phyloP scores from a whole-genome alignment of 2,888 invertebrate species.

The Cheiracanthium punctorium region DNA sequence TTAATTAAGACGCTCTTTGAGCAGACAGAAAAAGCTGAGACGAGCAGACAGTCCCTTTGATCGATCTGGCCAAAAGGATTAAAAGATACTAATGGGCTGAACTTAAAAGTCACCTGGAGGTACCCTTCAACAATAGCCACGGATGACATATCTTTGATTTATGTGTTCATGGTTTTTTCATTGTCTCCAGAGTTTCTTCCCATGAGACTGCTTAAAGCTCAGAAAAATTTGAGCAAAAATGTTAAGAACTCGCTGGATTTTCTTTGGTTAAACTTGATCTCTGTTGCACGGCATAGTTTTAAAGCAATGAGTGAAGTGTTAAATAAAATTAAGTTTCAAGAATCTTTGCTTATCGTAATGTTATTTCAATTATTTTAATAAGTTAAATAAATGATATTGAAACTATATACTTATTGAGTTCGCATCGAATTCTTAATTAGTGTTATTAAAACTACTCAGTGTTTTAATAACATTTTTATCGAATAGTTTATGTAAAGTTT shows the following conservation, averaged over 20 bases:
- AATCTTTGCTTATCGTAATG: no score
- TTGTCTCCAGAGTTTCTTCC: not conserved
- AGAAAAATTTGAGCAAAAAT: not conserved
- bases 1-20: constrained; percentile 19
- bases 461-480: no score
- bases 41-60: not conserved
- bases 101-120: constrained; percentile 15
- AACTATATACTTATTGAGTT: no score
- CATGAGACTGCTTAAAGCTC: not conserved
- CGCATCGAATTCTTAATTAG: no score
- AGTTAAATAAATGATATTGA: no score
- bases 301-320: no score
- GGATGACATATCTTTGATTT: constrained; percentile 25
- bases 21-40: not conserved
- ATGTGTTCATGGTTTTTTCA: constrained; percentile 14
- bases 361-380: no score
- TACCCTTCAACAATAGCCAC: constrained; percentile 17
- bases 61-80: constrained; percentile 23
- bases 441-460: no score
- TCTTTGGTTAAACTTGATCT: no score
- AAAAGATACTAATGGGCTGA: constrained; percentile 27
- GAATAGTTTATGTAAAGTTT: no score
- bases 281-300: no score
- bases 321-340: no score
- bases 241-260: not conserved